phyloP scores from a whole-genome alignment of 2,888 invertebrate genomes.

The Lasioglossum marginatum region DNA sequence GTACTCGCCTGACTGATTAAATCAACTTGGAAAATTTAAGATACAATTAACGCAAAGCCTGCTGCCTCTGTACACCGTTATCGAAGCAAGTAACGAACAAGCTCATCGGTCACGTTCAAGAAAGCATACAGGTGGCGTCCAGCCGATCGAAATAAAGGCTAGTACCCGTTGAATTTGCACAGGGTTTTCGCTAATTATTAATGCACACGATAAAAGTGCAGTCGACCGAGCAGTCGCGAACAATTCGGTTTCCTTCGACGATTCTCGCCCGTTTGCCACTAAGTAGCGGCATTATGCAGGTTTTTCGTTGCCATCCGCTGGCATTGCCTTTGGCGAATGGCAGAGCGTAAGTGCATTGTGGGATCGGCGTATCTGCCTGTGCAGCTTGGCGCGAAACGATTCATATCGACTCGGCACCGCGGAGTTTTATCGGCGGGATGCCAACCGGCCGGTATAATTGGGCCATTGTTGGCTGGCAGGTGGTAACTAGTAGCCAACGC shows the following conservation, averaged over 20 bases:
- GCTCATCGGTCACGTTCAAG: neutral
- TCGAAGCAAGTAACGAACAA: neutral
- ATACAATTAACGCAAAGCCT: neutral
- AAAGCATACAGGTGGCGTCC: neutral
- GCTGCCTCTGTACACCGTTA: neutral
- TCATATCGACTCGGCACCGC: constrained; percentile 72
- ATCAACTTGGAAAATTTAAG: neutral
- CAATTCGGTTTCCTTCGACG: neutral
- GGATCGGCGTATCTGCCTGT: constrained; percentile 47
- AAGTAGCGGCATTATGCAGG: constrained; percentile 70
- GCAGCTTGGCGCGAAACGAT: constrained; percentile 63
- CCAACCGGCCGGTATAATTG: constrained; percentile 75
- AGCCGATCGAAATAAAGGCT: neutral
- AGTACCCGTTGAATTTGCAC: neutral
- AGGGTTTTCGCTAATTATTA: neutral
- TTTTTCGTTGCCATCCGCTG: constrained; percentile 39
- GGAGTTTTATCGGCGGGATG: constrained; percentile 75
- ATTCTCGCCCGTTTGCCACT: neutral
- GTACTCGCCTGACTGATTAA: neutral
- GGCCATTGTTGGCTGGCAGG: constrained; percentile 77
- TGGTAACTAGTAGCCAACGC: constrained; percentile 66
- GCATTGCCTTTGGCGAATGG: constrained; percentile 58
- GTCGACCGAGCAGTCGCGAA: neutral
- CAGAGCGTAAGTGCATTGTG: constrained; percentile 48
- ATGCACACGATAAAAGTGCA: neutral